Conservation (phyloP, 2,888 invertebrate species). For the Archips crataeganus region DNA sequence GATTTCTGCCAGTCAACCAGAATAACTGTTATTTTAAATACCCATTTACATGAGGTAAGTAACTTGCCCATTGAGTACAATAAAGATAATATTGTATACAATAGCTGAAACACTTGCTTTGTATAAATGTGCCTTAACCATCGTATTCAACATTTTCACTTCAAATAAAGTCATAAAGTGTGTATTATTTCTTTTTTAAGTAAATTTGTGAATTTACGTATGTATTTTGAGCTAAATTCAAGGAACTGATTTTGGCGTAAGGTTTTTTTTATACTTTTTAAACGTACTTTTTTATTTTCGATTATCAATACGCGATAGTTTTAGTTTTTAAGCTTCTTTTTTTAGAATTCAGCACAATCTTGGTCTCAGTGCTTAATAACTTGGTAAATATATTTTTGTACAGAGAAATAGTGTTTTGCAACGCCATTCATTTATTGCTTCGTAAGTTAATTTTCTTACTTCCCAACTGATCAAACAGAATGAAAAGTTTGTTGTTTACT, state of each 20-base stretch:
- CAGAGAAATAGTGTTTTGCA: conserved; percentile 15
- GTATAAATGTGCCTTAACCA: conserved; percentile 10
- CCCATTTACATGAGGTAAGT: conserved; percentile 8
- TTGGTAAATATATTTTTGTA: conserved; percentile 18
- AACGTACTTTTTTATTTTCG: conserved; percentile 24
- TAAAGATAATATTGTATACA: not conserved
- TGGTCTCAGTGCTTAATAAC: conserved; percentile 8
- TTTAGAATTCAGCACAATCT: conserved; percentile 36
- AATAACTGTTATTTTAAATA: not conserved
- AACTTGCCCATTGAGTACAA: not conserved
- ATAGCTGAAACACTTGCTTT: conserved; percentile 2
- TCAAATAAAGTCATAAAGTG: conserved; percentile 8
- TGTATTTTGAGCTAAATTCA: conserved; percentile 39
- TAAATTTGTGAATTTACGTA: conserved; percentile 16
- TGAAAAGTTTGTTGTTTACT: not conserved
- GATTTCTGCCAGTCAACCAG: not conserved
- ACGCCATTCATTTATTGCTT: conserved; percentile 22
- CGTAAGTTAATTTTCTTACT: not conserved
- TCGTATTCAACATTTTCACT: not conserved
- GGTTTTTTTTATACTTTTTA: conserved; percentile 37
- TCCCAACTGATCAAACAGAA: not conserved
- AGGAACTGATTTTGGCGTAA: conserved; percentile 41
- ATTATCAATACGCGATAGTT: conserved; percentile 17
- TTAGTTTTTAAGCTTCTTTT: conserved; percentile 32
- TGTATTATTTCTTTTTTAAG: conserved; percentile 22